These are phyloP conservation scores for Drosophila athabasca DNA, from an alignment of 1,140 invertebrate genomes.

Conservation along the genomic window DNA sequence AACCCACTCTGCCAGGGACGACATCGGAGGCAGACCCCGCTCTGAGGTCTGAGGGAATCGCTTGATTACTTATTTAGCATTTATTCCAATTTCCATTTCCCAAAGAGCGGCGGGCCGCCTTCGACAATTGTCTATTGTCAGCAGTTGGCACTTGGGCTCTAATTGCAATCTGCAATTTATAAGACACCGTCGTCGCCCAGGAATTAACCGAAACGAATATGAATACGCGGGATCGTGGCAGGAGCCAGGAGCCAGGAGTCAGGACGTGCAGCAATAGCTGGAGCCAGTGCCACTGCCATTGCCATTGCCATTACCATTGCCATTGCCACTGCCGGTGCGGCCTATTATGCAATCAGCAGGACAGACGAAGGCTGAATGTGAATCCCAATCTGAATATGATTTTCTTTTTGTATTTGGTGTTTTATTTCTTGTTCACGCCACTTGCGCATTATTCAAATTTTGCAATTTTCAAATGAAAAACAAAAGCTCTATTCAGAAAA, in stretches of 20 bases:
- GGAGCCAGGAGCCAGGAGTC: not conserved
- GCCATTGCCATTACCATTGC: too few species aligned
- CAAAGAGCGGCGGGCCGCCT: not conserved
- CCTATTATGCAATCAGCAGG: slow-evolving; percentile 70
- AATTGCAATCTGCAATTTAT: slow-evolving; percentile 70
- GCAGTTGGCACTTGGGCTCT: slow-evolving; percentile 45
- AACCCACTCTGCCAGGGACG: too few species aligned
- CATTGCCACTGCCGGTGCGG: slow-evolving; percentile 14
- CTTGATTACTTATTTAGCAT: slow-evolving; percentile 82
- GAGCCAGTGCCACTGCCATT: too few species aligned
- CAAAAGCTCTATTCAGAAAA: slow-evolving; percentile 76
- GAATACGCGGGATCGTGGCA: not conserved
- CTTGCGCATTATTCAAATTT: slow-evolving; percentile 83
- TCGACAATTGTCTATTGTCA: slow-evolving; percentile 57
- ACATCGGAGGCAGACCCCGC: not conserved
- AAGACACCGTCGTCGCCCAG: too few species aligned
- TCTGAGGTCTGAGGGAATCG: slow-evolving; percentile 23
- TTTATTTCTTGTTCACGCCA: slow-evolving; percentile 64
- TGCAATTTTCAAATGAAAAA: slow-evolving; percentile 73
- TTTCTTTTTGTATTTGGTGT: slow-evolving; percentile 21
- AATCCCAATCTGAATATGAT: slow-evolving; percentile 50
- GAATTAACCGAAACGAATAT: slow-evolving; percentile 4
- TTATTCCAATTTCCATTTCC: slow-evolving; percentile 58
- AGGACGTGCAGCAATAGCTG: not conserved
- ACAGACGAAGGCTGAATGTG: slow-evolving; percentile 1